Evolutionary conservation across 1,140 invertebrate species (phyloP), one percentile per base, ranked within the genome.

Genomic region (Drosophila obscura): DNA sequence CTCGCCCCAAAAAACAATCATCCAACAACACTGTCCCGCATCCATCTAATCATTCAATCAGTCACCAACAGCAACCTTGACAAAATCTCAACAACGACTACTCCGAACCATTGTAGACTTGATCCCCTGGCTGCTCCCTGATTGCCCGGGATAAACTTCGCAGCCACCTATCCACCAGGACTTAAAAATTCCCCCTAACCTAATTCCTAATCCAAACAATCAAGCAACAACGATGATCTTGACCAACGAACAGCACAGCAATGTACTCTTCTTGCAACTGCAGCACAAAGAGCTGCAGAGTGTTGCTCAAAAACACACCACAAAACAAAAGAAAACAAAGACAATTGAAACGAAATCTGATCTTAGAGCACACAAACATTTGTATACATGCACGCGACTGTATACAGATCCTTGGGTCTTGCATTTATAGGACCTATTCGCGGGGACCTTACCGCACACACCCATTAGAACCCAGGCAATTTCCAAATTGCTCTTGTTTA

Each of bases 81-180:
- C 45, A 75, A 75, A 75, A 75, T 75, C 73, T 75, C 73, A 75
- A 64, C 63, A 59, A 67, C 71, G 60, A 75, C 55, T 63, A 45
- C 35, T 13, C 35, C 35, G 35, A 11, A 35, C 31, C 31, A 35
- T 35, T 35, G 31, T 11, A 35, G 31, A 35, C 31, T 35, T 35
- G 31, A 39, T 39, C 11, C 11, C 35, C 11, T 13, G 11, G 35
- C 35, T 39, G 35, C 31, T 31, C 31, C 31, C 31, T 9, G 8
- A 8, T 31, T 9, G 0, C 8, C 31, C 0, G 31, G 31, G 31
- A 31, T 31, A 31, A 31, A 9, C 31, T 31, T 31, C 31, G 28
- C 6, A 28, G 6, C 7, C 28, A 28, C 28, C 6, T 28, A 28
- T 28, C 28, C 28, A 28, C 6, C 28, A 7, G 28, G 28, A 7